These are phyloP conservation scores for Pseudomyrmex gracilis DNA, from an alignment of 1,140 invertebrate genomes.

Conservation along the genomic window DNA sequence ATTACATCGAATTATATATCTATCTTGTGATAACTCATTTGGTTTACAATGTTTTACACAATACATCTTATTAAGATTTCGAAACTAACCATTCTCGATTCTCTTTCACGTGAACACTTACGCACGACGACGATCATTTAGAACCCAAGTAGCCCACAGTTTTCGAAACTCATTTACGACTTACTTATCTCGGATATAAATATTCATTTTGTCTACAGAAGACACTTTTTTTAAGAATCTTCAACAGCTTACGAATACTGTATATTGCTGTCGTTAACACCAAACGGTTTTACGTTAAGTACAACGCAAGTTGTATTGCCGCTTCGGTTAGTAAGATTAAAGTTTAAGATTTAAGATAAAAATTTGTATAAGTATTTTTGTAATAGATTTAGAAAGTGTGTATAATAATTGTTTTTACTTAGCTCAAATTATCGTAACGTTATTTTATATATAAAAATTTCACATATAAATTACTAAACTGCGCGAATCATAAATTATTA, in stretches of 20 bases:
- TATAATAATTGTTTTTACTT: no score
- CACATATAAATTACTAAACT: no score
- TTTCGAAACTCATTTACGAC: slow-evolving; percentile 35
- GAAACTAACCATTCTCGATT: not conserved
- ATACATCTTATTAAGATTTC: not conserved
- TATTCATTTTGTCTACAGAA: slow-evolving; percentile 54
- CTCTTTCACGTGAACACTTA: slow-evolving; percentile 2
- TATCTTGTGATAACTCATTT: no score
- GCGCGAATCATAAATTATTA: no score
- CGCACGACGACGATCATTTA: not conserved
- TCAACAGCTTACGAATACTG: slow-evolving; percentile 52
- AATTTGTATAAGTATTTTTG: no score
- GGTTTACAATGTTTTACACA: no score
- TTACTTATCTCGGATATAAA: slow-evolving; percentile 30
- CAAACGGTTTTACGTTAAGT: slow-evolving; percentile 8
- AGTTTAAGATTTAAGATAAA: no score
- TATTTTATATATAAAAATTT: no score
- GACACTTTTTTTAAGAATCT: slow-evolving; percentile 54
- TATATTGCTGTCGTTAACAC: slow-evolving; percentile 16
- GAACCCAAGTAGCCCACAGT: not conserved
- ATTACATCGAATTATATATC: not conserved
- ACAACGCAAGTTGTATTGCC: no score
- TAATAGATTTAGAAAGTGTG: no score
- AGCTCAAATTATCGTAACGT: no score
- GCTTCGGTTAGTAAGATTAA: no score